Evolutionary conservation across 2,888 invertebrate species (phyloP).

Genomic region (Charanyca ferruginea): DNA sequence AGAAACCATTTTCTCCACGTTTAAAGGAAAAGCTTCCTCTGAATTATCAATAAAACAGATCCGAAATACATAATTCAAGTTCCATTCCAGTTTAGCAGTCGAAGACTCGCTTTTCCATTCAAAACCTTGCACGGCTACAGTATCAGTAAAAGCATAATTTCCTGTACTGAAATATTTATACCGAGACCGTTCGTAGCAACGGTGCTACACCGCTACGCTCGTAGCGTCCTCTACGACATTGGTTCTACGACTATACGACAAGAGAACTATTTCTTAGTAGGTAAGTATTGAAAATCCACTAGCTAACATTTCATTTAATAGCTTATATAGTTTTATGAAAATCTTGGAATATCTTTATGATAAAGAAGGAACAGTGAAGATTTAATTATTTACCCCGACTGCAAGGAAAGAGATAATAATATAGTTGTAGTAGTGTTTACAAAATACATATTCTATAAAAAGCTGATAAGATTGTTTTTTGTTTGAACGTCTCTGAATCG

Average conservation of each 20-base stretch:
- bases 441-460: no score
- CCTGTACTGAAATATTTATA: constrained; percentile 90
- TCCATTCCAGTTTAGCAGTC: constrained; percentile 76
- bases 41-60: constrained; percentile 70
- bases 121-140: constrained; percentile 77
- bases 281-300: constrained; percentile 48
- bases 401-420: no score
- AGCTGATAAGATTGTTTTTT: no score
- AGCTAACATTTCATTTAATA: constrained; percentile 39
- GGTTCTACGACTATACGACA: constrained; percentile 70
- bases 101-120: constrained; percentile 81
- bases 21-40: constrained; percentile 52
- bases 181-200: constrained; percentile 74
- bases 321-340: constrained; percentile 46
- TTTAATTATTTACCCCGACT: no score
- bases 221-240: constrained; percentile 79
- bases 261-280: constrained; percentile 51
- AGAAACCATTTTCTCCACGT: constrained; percentile 47
- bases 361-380: neutral
- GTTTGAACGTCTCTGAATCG: no score
- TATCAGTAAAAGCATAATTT: constrained; percentile 89
- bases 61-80: constrained; percentile 74
- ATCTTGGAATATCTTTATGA: constrained; percentile 13
- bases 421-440: neutral
- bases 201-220: constrained; percentile 68